Conservation (phyloP, 2,888 invertebrate genomes). For the Matsumyia berberina region DNA sequence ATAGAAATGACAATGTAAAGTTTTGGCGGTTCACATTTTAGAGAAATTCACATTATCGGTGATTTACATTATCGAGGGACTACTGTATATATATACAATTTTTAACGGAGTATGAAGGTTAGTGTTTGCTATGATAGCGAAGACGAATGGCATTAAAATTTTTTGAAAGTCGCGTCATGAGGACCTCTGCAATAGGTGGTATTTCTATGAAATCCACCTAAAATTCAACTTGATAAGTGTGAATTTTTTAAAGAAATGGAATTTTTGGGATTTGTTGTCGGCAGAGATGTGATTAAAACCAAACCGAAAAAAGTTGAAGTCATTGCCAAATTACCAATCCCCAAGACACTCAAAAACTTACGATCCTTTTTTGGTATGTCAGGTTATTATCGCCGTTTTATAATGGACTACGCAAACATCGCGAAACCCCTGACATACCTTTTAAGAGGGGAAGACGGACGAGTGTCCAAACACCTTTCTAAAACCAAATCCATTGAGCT, state of each 20-base stretch:
- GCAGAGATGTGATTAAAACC: conserved; percentile 39
- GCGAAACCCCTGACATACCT: conserved; percentile 40
- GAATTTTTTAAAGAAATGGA: conserved; percentile 39
- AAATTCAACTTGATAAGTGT: conserved; percentile 30
- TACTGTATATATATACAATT: no score
- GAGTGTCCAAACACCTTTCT: conserved; percentile 41
- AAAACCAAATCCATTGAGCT: conserved; percentile 42
- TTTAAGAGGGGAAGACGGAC: conserved; percentile 54
- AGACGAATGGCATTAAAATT: no score
- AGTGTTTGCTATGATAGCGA: no score
- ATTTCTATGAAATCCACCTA: background rate
- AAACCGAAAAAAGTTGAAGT: conserved; percentile 55
- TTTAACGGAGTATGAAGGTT: no score
- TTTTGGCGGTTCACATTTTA: no score
- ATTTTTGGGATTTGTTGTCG: conserved; percentile 53
- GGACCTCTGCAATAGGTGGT: no score
- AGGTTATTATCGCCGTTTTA: conserved; percentile 57
- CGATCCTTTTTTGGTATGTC: conserved; percentile 51
- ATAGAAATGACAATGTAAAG: no score
- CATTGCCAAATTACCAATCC: conserved; percentile 46
- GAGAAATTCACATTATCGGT: no score
- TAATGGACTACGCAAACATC: conserved; percentile 20
- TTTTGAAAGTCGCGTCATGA: no score
- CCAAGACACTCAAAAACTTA: conserved; percentile 47
- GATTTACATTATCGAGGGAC: no score